Conservation (phyloP, 2,113 vertebrate species). For the Tupaia tana region DNA sequence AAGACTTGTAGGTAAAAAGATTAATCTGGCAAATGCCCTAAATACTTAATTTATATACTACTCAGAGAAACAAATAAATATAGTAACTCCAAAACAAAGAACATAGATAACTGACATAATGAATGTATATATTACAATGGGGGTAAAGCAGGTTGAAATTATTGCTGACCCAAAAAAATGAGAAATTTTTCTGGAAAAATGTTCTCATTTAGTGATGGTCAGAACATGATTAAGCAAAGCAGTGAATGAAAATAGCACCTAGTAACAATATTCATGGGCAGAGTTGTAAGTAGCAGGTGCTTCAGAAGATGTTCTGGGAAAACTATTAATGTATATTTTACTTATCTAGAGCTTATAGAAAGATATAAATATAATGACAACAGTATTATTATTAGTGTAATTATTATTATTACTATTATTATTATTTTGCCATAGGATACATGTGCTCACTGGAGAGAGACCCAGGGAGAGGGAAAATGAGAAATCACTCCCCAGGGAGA, state of each 20-base stretch:
- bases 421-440: too few relatives aligned
- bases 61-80: neutral
- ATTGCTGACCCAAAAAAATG: neutral
- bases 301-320: neutral
- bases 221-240: neutral
- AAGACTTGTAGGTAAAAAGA: neutral
- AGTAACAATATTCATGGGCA: neutral
- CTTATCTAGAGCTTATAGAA: neutral
- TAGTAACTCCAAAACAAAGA: neutral
- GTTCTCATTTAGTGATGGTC: neutral
- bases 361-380: neutral
- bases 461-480: too few relatives aligned
- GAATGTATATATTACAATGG: neutral
- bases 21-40: neutral
- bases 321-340: neutral
- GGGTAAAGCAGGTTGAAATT: neutral
- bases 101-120: neutral
- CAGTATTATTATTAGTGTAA: neutral
- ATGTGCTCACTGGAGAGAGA: too few relatives aligned
- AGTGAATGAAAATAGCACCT: neutral
- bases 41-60: neutral
- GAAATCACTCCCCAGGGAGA: too few relatives aligned
- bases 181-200: neutral
- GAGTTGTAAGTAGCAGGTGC: neutral
- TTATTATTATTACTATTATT: too few relatives aligned